Percentiles rank a stretch among this genome's conserved stretches.
Conservation (phyloP, 92 coral and sea anemone genomes). For the Nematostella vectensis region DNA sequence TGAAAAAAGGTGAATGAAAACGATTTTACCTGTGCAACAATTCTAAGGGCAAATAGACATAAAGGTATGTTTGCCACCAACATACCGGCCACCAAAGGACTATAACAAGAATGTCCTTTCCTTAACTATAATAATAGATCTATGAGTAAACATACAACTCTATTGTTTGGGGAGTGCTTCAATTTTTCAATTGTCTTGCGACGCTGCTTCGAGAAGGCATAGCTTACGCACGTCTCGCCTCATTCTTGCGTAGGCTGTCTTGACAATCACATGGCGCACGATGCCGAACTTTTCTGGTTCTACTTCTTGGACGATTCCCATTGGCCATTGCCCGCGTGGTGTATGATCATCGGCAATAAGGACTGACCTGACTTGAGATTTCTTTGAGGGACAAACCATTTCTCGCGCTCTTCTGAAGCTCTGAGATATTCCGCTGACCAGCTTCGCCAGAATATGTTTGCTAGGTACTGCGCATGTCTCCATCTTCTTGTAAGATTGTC, state of each 20-base stretch:
- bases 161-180: background rate
- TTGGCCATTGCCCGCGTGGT: background rate
- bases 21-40: too few relatives aligned
- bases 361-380: background rate
- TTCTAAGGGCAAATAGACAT: too few relatives aligned
- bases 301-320: background rate
- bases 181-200: background rate
- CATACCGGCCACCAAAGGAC: background rate
- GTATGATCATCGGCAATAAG: background rate
- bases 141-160: too few relatives aligned
- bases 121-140: background rate
- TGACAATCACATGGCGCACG: background rate
- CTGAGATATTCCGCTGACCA: background rate
- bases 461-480: background rate
- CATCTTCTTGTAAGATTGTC: background rate
- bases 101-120: background rate
- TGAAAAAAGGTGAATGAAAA: too few relatives aligned
- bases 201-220: background rate
- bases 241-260: background rate
- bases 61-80: too few relatives aligned
- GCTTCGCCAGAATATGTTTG: background rate
- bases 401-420: background rate
- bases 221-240: background rate
- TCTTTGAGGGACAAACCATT: background rate
- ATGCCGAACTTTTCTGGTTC: background rate